Base-by-base conservation (phyloP, 1,140 invertebrate genomes). In the Bombus picipes region DNA sequence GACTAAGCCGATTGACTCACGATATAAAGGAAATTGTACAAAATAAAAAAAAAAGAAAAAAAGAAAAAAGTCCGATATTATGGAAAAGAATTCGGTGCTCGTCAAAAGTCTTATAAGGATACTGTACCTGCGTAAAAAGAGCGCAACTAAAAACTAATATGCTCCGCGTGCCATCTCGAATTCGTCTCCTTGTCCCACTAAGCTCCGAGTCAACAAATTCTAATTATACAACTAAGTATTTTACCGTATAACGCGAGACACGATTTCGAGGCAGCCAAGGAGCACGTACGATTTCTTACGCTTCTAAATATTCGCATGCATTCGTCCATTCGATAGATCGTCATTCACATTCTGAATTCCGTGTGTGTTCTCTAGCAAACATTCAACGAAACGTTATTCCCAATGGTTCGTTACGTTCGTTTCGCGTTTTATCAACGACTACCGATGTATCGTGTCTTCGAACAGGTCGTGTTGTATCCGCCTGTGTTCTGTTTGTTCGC, bases 261-360 rank as follows among this genome's bases (percentile, higher is more conserved):
- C 62, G 47, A 80, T 37, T 77, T 85, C 83, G 77, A 85, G 47
- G 18, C 41, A 34, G 22, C 10, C 41, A 41, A 65, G 13, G n/a
- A 25, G 76, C 65, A 57, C 65, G 37, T 62, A 57, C 71, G n/a
- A 32, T 12, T 32, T 74, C 80, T 72, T 65, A 87, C 18, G n/a
- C 37, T 43, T 66, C 13, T 22, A 70, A 37, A 57, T 41, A 34
- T 72, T 41, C 73, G n/a, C 39, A 66, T 68, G 66, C 32, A 41
- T n/a, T 59, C 79, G 34, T 66, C 22, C 83, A 10, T 9, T 77
- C 65, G n/a, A 53, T 22, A 59, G 3, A 62, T 79, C 28, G 73
- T 57, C 71, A 32, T 79, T 66, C 59, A 62, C 66, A 84, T 53
- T 79, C 66, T 10, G 53, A 34, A 37, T 79, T 84, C 53, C 75